Evolutionary conservation across 2,113 vertebrate species (phyloP), one percentile per base, ranked within the genome.

Genomic region (Prietella phreatophila): DNA sequence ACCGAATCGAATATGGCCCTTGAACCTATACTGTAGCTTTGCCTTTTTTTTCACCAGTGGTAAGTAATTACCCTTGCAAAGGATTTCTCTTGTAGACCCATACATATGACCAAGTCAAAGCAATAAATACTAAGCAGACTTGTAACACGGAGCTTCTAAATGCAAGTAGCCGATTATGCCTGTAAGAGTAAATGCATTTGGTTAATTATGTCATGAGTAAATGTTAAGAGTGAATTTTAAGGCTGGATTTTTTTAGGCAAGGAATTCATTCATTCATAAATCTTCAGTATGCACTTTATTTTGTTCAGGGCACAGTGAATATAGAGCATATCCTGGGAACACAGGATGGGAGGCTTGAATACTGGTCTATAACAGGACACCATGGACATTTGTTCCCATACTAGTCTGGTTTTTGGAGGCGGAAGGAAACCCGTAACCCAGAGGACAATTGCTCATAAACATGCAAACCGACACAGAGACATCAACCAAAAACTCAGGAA

Each of bases 11-110:
- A 85, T 88, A 33, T 8, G 60, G 63, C 61, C 73, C 39, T 65
- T 65, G 50, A 84, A 88, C 71, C 87, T 50, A n/a, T 42, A 60
- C 85, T 71, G 84, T 81, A 80, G 71, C 78, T 55, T 53, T 20
- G 63, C 82, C 47, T 19, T 2, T 65, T 0, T 75, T 84, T 82
- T 2, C 11, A 84, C 71, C 86, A 76, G 71, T 47, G 73, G 39
- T 65, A 79, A 76, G 61, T 88, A 88, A 90, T 84, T 86, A 82
- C 69, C 79, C 61, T 71, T 30, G 13, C 36, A 67, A 11, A 82
- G 30, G 55, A 39, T 39, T 60, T 39, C n/a, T 39, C 65, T 73
- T 73, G 78, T 53, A 61, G 8, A 39, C 22, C 56, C 2, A 6
- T 53, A 36, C 63, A 80, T 55, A 65, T 42, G 56, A 58, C 56